These are phyloP conservation scores for Ceratosolen solmsi DNA, from an alignment of 1,140 invertebrate genomes.

Conservation along the genomic window DNA sequence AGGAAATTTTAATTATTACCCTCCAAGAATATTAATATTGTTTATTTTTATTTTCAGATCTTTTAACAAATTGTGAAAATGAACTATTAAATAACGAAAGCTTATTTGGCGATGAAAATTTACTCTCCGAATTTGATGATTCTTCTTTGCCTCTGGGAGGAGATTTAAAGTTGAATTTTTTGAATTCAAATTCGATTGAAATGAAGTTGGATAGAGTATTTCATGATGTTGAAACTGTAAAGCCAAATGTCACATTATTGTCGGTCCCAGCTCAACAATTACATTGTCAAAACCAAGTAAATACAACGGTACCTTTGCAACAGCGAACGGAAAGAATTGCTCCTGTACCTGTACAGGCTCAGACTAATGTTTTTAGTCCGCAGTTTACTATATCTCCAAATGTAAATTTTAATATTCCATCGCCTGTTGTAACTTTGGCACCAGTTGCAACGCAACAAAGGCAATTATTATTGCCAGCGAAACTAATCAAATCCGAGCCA, in stretches of 20 bases:
- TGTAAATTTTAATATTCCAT: slow-evolving; percentile 68
- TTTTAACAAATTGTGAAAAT: slow-evolving; percentile 68
- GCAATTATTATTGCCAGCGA: slow-evolving; percentile 68
- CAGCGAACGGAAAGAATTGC: slow-evolving; percentile 47
- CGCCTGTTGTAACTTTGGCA: slow-evolving; percentile 68
- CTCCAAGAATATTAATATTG: too few relatives aligned
- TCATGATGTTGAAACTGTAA: slow-evolving; percentile 31
- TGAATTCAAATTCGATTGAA: slow-evolving; percentile 53
- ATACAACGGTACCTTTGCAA: slow-evolving; percentile 20
- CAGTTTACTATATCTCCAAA: slow-evolving; percentile 67
- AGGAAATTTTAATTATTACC: too few relatives aligned
- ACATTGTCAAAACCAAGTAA: slow-evolving; percentile 31
- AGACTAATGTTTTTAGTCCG: slow-evolving; percentile 64
- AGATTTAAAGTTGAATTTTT: slow-evolving; percentile 64
- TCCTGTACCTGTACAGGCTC: slow-evolving; percentile 40
- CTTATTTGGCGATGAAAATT: slow-evolving; percentile 67
- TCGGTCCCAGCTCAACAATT: slow-evolving; percentile 17
- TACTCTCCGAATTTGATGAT: slow-evolving; percentile 65
- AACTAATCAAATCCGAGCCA: slow-evolving; percentile 71
- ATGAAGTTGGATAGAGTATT: slow-evolving; percentile 40
- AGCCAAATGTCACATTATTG: slow-evolving; percentile 26
- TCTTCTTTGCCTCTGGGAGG: slow-evolving; percentile 61
- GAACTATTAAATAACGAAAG: slow-evolving; percentile 69
- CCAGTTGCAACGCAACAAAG: slow-evolving; percentile 64
- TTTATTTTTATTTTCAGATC: slow-evolving; percentile 63